Conservation (phyloP, 2,113 vertebrate species). For the Recurvirostra avosetta region DNA sequence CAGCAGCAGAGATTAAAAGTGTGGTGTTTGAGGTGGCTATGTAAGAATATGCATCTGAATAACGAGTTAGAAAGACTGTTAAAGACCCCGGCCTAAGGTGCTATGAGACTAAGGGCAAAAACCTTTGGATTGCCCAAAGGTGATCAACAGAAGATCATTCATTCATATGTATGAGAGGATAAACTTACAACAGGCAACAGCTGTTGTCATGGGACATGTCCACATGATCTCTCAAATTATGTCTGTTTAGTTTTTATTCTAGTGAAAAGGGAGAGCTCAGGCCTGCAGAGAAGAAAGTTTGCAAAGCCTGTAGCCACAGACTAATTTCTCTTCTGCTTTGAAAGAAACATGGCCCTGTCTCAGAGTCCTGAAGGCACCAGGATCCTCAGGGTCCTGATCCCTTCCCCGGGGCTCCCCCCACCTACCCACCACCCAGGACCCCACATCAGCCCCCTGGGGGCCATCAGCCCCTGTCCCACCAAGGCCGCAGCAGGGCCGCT, state of each 20-base stretch:
- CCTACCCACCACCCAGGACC: accelerated
- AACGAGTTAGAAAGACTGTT: neutral
- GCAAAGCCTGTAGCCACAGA: neutral
- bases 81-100: neutral
- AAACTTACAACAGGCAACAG: neutral
- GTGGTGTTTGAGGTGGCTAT: neutral
- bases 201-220: neutral
- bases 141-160: neutral
- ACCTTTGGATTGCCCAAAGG: neutral
- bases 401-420: neutral
- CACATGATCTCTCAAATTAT: neutral
- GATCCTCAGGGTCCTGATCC: no score
- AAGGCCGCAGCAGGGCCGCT: accelerated
- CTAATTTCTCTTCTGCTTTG: neutral
- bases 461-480: neutral
- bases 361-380: neutral
- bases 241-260: neutral
- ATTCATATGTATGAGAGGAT: neutral
- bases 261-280: neutral
- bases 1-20: neutral
- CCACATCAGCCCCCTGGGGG: no score
- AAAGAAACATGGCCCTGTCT: neutral
- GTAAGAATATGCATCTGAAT: neutral
- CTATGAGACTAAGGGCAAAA: neutral
- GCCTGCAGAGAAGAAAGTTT: neutral